Evolutionary conservation across 2,888 invertebrate species (phyloP).

Genomic region (Liopterus haemorrhoidalis): DNA sequence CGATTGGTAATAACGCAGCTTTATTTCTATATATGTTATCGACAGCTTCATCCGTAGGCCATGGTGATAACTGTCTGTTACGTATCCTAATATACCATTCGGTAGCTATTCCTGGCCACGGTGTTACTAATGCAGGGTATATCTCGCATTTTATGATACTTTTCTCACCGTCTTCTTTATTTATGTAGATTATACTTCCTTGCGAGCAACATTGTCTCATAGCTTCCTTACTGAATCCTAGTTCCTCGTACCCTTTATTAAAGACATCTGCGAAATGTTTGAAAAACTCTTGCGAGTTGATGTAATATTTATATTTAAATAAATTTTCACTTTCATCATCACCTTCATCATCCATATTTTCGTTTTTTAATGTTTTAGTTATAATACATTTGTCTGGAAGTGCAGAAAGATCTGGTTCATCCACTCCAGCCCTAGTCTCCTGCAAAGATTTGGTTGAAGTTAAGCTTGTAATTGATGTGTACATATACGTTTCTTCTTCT

Average conservation of each 20-base stretch:
- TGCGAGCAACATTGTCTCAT: constrained; percentile 55
- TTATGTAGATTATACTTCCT: constrained; percentile 62
- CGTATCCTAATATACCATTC: constrained; percentile 61
- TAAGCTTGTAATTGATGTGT: constrained; percentile 55
- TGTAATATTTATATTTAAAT: constrained; percentile 44
- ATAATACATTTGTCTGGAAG: constrained; percentile 52
- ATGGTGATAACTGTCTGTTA: constrained; percentile 55
- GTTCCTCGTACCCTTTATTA: constrained; percentile 52
- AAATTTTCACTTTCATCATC: constrained; percentile 44
- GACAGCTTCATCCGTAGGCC: constrained; percentile 65
- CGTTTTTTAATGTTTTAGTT: constrained; percentile 45
- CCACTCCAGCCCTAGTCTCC: constrained; percentile 44
- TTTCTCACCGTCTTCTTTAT: constrained; percentile 45
- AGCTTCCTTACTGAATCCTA: constrained; percentile 54
- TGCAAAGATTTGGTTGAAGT: constrained; percentile 55
- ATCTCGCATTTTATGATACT: constrained; percentile 56
- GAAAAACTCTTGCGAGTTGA: constrained; percentile 65
- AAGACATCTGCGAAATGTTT: constrained; percentile 62
- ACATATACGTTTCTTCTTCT: constrained; percentile 51
- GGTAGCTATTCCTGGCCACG: constrained; percentile 67
- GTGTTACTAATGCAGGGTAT: constrained; percentile 62
- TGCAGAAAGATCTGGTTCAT: constrained; percentile 46
- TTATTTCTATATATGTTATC: constrained; percentile 60
- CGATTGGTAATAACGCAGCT: constrained; percentile 65
- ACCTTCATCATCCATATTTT: constrained; percentile 41